Evolutionary conservation across 2,888 invertebrate species (phyloP).

Genomic region (Bimastos eiseni): DNA sequence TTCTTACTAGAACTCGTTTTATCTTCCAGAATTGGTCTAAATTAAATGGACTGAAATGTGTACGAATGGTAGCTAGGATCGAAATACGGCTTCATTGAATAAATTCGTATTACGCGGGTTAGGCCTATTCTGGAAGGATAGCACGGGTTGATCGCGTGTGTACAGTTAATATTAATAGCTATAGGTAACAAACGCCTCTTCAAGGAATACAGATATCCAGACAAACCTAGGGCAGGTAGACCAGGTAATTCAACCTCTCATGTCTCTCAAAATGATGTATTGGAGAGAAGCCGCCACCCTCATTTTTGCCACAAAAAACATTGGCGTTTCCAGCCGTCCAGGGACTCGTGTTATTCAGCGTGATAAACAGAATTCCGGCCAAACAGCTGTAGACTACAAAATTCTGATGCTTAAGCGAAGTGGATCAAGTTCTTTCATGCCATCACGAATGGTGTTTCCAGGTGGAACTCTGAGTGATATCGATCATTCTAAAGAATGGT

Average conservation of each 20-base stretch:
- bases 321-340: not conserved
- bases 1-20: not conserved
- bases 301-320: conserved; percentile 20
- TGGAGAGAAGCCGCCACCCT: conserved; percentile 38
- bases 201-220: no score
- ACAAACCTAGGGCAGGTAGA: no score
- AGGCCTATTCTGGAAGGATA: no score
- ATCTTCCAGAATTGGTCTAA: not conserved
- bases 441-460: conserved; percentile 81
- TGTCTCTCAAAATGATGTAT: conserved; percentile 26
- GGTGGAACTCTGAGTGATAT: conserved; percentile 71
- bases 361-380: not conserved
- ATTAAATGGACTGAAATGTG: not conserved
- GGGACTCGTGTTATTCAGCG: not conserved
- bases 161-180: not conserved
- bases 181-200: not conserved
- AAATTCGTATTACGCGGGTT: no score
- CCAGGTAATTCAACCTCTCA: no score
- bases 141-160: not conserved
- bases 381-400: conserved; percentile 45
- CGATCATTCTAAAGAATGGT: conserved; percentile 33
- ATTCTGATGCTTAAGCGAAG: conserved; percentile 68
- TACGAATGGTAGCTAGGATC: not conserved
- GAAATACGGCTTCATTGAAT: not conserved
- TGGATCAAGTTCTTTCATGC: conserved; percentile 73